A percentile compares a stretch with the other conserved stretches of the same genome.
Evolutionary conservation across 2,113 vertebrate genomes (phyloP).

Genomic region (Cygnus atratus): DNA sequence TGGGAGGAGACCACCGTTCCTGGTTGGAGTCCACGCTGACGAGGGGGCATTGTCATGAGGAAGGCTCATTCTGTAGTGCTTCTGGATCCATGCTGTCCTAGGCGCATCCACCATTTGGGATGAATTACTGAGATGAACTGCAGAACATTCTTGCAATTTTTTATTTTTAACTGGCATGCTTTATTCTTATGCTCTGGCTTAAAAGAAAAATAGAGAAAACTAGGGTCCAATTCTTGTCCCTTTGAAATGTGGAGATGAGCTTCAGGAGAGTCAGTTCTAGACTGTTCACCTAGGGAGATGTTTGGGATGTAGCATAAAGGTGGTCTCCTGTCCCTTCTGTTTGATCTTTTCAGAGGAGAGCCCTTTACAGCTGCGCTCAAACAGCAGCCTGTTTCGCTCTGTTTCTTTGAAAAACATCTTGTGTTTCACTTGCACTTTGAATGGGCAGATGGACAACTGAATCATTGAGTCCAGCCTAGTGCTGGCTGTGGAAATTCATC

Average conservation of each 20-base stretch:
- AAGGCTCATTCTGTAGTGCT: background rate
- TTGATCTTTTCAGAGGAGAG: background rate
- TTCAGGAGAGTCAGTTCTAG: background rate
- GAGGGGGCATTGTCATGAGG: background rate
- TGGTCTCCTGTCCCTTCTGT: background rate
- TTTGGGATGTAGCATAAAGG: background rate
- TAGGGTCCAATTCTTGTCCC: background rate
- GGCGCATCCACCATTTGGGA: background rate
- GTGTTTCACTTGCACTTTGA: background rate
- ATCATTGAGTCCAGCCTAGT: background rate
- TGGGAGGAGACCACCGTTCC: background rate
- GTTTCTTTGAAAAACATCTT: background rate
- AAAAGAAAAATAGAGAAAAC: background rate
- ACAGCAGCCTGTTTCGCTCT: background rate
- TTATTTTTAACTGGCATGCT: background rate
- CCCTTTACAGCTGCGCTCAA: background rate
- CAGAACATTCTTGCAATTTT: background rate
- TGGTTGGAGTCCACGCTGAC: background rate
- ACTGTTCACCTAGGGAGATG: background rate
- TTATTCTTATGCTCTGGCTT: background rate
- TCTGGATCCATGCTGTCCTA: fast-evolving
- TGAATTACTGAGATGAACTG: background rate
- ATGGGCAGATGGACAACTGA: background rate
- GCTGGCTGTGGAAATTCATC: background rate
- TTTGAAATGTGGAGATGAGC: background rate